Evolutionary conservation across 1,140 invertebrate species (phyloP), one percentile per base, ranked within the genome.

Genomic region (Tribolium madens): DNA sequence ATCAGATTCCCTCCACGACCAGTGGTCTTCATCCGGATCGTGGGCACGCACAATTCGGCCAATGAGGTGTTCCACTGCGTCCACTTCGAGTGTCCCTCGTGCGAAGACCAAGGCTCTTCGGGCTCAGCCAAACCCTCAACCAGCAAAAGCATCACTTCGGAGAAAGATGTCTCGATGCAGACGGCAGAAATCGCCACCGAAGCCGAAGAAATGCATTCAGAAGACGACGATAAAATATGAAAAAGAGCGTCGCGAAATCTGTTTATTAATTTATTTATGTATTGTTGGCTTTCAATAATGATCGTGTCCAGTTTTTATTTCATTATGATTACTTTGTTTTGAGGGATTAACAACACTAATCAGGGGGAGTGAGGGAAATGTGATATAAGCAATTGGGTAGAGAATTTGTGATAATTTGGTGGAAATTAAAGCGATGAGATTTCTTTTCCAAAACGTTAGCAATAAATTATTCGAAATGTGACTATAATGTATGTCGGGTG

Each of bases 11-110:
- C 90, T 0, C 92, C 91, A 13, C 88, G 93, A 57, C 94, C 97
- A 0, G 92, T 99, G 18, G 95, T 98, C 14, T 98, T 97, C 86
- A 95, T 99, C 78, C 91, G 94, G 78, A 98, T 99, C 82, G 93
- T 97, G 68, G 97, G 97, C 69, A 98, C 96, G 2, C 92, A 94
- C 77, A 98, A 98, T 87, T 97, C 97, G n/a, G 97, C 96, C 2
- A 99, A 99, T 88, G 97, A 98, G 89, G 95, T 95, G 21, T 99
- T 99, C 86, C 98, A 99, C 85, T 96, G 96, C 86, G 97, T 99
- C 18, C 97, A 99, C 87, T 94, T 99, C 86, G 98, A 99, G 88
- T 98, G 96, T 85, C 97, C 97, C 7, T 91, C 93, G 10, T 92
- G 93, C 85, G 79, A 79, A 21, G 88, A 90, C 26, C 46, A 80